Evolutionary conservation across 2,888 invertebrate species (phyloP).

Genomic region (Apamea epomidion): DNA sequence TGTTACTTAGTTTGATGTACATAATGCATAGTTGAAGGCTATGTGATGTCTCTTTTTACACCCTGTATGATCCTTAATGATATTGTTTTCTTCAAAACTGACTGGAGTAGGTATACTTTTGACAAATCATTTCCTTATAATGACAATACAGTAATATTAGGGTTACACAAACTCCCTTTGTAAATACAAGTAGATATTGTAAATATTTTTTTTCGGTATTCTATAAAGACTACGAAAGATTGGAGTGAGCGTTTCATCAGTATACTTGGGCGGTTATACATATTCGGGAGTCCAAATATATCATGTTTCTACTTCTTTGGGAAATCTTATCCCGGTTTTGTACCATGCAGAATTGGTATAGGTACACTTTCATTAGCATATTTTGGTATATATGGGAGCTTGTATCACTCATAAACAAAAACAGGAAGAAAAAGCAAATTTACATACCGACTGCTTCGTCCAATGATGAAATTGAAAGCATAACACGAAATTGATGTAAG

Average conservation of each 20-base stretch:
- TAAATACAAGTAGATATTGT: constrained; percentile 22
- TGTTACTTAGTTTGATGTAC: neutral
- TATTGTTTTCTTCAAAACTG: neutral
- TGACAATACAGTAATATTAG: constrained; percentile 60
- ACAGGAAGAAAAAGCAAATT: constrained; percentile 73
- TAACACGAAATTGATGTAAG: constrained; percentile 82
- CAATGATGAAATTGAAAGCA: constrained; percentile 85
- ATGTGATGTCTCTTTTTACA: neutral
- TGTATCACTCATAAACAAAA: constrained; percentile 75
- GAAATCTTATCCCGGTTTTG: constrained; percentile 52
- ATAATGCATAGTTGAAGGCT: neutral
- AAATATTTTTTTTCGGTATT: constrained; percentile 3
- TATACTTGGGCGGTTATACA: constrained; percentile 35
- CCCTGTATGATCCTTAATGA: neutral
- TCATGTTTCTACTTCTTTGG: constrained; percentile 46
- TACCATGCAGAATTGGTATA: constrained; percentile 74
- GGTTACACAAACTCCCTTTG: constrained; percentile 78
- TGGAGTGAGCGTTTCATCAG: constrained; percentile 45
- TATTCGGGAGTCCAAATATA: constrained; percentile 33
- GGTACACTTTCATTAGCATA: constrained; percentile 59
- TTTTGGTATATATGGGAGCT: constrained; percentile 69
- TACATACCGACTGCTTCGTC: constrained; percentile 89
- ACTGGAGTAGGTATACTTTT: constrained; percentile 11
- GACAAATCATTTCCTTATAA: constrained; percentile 73
- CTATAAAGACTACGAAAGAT: constrained; percentile 42